Percentiles rank a stretch among this genome's conserved stretches.
Conservation (phyloP, 2,797 vertebrate species). For the Meda fulgida region DNA sequence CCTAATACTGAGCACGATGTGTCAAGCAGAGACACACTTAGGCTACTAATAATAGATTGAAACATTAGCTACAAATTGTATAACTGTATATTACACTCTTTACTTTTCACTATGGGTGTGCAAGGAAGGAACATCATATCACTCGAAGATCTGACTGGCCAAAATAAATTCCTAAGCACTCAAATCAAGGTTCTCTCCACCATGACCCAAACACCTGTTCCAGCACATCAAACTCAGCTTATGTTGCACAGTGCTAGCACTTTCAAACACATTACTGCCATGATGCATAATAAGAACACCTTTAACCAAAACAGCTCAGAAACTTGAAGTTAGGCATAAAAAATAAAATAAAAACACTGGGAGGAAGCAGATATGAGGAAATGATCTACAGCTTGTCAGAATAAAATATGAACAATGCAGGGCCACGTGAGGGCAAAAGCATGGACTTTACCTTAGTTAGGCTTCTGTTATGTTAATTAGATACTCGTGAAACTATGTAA, state of each 20-base stretch:
- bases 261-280: conserved; percentile 10
- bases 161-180: conserved; percentile 6
- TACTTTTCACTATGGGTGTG: background rate
- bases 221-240: conserved; percentile 1
- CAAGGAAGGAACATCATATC: background rate
- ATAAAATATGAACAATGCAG: background rate
- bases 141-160: background rate
- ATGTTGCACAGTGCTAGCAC: background rate
- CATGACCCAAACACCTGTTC: conserved; percentile 47
- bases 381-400: background rate
- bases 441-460: background rate
- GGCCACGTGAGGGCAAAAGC: background rate
- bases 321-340: background rate
- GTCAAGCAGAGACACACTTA: background rate
- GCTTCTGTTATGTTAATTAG: background rate
- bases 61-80: conserved; percentile 16
- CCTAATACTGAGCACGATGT: conserved; percentile 11
- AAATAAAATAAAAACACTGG: background rate
- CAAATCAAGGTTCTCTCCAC: background rate
- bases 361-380: conserved; percentile 39
- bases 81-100: background rate
- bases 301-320: background rate
- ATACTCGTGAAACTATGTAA: background rate
- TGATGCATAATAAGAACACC: background rate
- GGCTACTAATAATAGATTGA: conserved; percentile 21